Conservation (phyloP, 2,888 invertebrate species). For the Ornithoptera alexandrae region DNA sequence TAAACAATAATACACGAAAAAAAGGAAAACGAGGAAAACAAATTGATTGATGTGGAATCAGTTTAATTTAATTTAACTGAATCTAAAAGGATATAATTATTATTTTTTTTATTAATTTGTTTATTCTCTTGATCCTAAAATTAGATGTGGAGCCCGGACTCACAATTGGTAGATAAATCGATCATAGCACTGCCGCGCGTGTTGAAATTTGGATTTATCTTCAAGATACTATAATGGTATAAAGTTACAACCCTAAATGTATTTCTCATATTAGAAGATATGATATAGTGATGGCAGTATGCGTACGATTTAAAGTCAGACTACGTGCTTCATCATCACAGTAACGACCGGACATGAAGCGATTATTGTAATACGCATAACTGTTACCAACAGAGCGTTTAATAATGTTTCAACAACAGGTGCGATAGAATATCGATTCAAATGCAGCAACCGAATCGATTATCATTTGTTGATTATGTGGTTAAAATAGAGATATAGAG, state of each 20-base stretch:
- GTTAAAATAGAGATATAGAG: not conserved
- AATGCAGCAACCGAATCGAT: slow-evolving; percentile 4
- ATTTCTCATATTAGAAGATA: slow-evolving; percentile 21
- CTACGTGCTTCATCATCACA: slow-evolving; percentile 45
- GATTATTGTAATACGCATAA: slow-evolving; percentile 48
- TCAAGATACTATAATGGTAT: too few relatives aligned
- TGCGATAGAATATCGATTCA: slow-evolving; percentile 35
- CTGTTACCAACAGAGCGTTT: slow-evolving; percentile 53
- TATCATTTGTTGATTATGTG: slow-evolving; percentile 2
- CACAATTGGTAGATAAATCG: too few relatives aligned
- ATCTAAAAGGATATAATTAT: too few relatives aligned
- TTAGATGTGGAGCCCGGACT: too few relatives aligned
- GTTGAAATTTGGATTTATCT: too few relatives aligned
- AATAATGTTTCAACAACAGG: slow-evolving; percentile 50
- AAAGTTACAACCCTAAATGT: slow-evolving; percentile 8
- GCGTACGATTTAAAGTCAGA: slow-evolving; percentile 41
- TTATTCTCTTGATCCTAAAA: too few relatives aligned
- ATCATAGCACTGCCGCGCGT: too few relatives aligned
- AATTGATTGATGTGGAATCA: too few relatives aligned
- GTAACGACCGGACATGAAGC: slow-evolving; percentile 42
- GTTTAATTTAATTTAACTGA: too few relatives aligned
- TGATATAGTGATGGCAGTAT: slow-evolving; percentile 25
- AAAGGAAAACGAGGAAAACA: too few relatives aligned
- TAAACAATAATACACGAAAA: too few relatives aligned
- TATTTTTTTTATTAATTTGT: too few relatives aligned